Evolutionary conservation across 2,888 invertebrate genomes (phyloP).

Genomic region (Rhagonycha lutea): DNA sequence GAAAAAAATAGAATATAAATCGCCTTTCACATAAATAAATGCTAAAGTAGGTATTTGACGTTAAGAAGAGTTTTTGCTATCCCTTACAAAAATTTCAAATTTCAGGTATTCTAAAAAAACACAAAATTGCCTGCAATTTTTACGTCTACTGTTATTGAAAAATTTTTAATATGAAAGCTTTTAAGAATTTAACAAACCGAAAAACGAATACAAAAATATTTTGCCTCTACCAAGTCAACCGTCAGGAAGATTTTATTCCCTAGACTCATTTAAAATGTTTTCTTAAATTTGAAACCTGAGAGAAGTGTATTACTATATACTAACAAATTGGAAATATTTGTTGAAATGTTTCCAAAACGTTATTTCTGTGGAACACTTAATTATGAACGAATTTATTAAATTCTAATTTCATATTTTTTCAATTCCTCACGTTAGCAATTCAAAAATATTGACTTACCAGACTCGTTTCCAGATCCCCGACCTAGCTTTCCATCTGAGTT

Average conservation of each 20-base stretch:
- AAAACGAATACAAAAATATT: not conserved
- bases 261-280: not conserved
- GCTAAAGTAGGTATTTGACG: not conserved
- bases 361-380: not conserved
- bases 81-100: not conserved
- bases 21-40: not conserved
- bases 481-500: slow-evolving; percentile 62
- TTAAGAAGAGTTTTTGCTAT: not conserved
- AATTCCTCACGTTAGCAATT: not conserved
- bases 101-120: not conserved
- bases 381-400: not conserved
- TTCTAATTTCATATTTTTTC: not conserved
- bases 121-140: not conserved
- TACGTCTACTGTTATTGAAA: not conserved
- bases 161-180: not conserved
- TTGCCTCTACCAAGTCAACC: not conserved
- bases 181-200: not conserved
- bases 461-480: slow-evolving; percentile 51
- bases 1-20: not conserved
- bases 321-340: not conserved
- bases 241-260: not conserved
- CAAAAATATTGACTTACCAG: slow-evolving; percentile 48
- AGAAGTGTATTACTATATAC: not conserved
- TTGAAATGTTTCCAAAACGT: not conserved
- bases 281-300: not conserved